Evolutionary conservation across 2,888 invertebrate species (phyloP), one percentile per base, ranked within the genome.

Genomic region (Amaurobius ferox): DNA sequence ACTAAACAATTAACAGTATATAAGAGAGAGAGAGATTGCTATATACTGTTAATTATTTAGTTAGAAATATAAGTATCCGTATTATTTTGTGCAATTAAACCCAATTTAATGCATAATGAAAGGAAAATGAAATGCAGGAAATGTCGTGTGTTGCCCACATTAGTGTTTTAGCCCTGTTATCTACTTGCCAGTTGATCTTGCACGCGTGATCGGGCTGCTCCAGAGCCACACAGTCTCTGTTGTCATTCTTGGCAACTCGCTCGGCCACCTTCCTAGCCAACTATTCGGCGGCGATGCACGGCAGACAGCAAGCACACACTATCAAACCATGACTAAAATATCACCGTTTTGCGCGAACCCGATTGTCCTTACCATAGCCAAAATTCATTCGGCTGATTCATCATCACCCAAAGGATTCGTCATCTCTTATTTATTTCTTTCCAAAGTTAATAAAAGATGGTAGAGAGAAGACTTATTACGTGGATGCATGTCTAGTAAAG

Each of bases 381-480:
- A 13, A n/a, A n/a, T 44, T 44, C 44, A 44, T 13, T 2, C 16
- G 16, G 44, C 16, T 44, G 44, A 44, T 44, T 44, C 44, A 44
- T 44, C 44, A 44, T n/a, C 44, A 44, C 16, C 44, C 44, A 44
- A 44, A 44, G n/a, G 44, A 44, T 44, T 44, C 44, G 44, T 44
- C 44, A 44, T 16, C 9, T n/a, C n/a, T 35, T n/a, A 16, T 44
- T 44, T n/a, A 11, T n/a, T 35, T 11, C 11, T 35, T n/a, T n/a
- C n/a, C n/a, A n/a, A n/a, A n/a, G n/a, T n/a, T n/a, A n/a, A n/a
- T n/a, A n/a, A n/a, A n/a, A n/a, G n/a, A n/a, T n/a, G n/a, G n/a
- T n/a, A n/a, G n/a, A n/a, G n/a, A n/a, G n/a, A n/a, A n/a, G n/a
- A n/a, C n/a, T n/a, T n/a, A n/a, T n/a, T n/a, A n/a, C n/a, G n/a